Evolutionary conservation across 2,113 vertebrate genomes (phyloP).

Genomic region (Leptobrachium leishanense): DNA sequence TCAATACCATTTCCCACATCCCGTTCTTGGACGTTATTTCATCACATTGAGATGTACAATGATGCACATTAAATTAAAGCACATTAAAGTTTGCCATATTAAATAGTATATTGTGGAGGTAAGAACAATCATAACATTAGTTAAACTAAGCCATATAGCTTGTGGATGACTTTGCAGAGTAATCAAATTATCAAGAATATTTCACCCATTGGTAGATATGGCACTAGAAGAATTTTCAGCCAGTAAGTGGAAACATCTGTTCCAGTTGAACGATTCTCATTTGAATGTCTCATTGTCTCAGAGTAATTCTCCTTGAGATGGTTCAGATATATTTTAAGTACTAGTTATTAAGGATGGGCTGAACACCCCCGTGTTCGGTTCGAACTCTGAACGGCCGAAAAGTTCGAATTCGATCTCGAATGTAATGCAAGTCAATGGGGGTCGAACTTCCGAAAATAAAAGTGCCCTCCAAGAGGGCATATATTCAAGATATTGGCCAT

Average conservation of each 20-base stretch:
- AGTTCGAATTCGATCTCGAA: too few species aligned
- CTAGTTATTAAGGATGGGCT: too few species aligned
- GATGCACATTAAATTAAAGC: neutral
- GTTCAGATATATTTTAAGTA: neutral
- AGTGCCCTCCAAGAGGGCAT: too few species aligned
- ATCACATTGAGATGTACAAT: neutral
- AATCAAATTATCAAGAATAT: neutral
- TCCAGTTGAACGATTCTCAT: neutral
- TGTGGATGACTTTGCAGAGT: neutral
- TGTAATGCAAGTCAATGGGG: too few species aligned
- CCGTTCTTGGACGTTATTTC: neutral
- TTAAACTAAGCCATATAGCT: neutral
- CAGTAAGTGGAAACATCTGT: neutral
- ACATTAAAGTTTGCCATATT: too few species aligned
- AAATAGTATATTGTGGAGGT: too few species aligned
- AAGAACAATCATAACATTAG: neutral
- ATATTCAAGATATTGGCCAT: too few species aligned
- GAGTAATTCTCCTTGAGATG: neutral
- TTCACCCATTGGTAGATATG: too few species aligned
- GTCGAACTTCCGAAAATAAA: too few species aligned
- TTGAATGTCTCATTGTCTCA: neutral
- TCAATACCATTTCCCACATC: neutral
- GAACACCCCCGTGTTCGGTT: too few species aligned
- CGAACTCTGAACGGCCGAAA: too few species aligned
- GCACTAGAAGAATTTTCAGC: neutral